These are phyloP conservation scores for Sternotherus odoratus DNA, from an alignment of 2,797 vertebrate species.

Conservation along the genomic window DNA sequence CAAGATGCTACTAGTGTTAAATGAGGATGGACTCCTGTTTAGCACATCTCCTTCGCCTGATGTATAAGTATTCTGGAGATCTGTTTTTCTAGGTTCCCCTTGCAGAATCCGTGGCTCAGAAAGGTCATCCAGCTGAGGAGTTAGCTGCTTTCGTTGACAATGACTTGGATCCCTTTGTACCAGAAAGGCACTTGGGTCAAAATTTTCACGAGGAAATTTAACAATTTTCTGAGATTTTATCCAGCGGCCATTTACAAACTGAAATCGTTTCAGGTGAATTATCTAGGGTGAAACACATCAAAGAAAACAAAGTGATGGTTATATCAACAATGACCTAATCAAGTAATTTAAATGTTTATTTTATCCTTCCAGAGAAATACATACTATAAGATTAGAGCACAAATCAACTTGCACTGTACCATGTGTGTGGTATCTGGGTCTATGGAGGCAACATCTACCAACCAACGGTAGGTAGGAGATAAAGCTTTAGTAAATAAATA, in stretches of 20 bases:
- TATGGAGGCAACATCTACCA: background rate
- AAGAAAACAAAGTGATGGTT: background rate
- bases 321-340: background rate
- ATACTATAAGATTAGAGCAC: background rate
- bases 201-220: constrained; percentile 93
- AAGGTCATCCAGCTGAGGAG: constrained; percentile 83
- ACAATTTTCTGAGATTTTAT: constrained; percentile 99
- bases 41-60: constrained; percentile 82
- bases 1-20: constrained; percentile 80
- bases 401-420: background rate
- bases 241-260: constrained; percentile 98
- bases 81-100: constrained; percentile 80
- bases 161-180: constrained; percentile 90
- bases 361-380: background rate
- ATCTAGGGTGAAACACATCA: constrained; percentile 83
- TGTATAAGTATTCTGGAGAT: constrained; percentile 64
- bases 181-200: constrained; percentile 96
- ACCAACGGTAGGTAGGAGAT: background rate
- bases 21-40: constrained; percentile 83
- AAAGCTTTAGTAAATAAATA: background rate
- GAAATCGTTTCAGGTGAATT: constrained; percentile 98
- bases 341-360: background rate
- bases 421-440: background rate
- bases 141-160: constrained; percentile 84
- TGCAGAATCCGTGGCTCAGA: constrained; percentile 71